Base-by-base conservation (phyloP, 2,888 invertebrate genomes). In the Hirtodrosophila duncani region DNA sequence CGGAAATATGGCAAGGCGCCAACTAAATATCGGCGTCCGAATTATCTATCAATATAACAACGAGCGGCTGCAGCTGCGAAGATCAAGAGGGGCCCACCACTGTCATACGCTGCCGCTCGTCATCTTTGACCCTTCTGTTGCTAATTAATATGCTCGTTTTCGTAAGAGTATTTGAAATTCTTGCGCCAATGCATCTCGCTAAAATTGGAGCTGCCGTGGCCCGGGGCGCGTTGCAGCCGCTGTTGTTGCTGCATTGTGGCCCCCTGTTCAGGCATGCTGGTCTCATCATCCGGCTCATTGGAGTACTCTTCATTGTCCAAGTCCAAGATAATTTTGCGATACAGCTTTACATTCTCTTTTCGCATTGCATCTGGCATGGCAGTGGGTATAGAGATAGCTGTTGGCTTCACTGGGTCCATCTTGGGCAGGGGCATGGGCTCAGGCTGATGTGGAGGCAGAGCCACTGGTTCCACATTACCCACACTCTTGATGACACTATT, bases 141-240 rank as follows among this genome's bases (percentile, higher is more conserved):
- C 20, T 23, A 63, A 46, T 72, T 71, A 11, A 46, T 65, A 27
- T 68, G 74, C n/a, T 52, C 74, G n/a, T 55, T 72, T 11, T 62
- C 77, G 17, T 75, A 79, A 7, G 55, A 81, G 41, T 71, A 67
- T 63, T 85, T 85, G 41, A 81, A 84, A 46, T 81, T 86, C 62
- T 88, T 87, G 27, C 89, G 85, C 89, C 89, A 89, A 63, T 89
- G 89, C 52, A 87, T 82, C 59, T 87, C 88, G 46, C 80, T 79
- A 27, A 86, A 85, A 63, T 83, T 85, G 9, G 74, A 80, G 36
- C 53, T 56, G 11, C 37, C 43, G 6, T 63, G 57, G 2, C 49
- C 57, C 4, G 63, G 46, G 7, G 38, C 18, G 11, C 39, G 45
- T 8, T 55, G 41, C 24, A 53, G 60, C n/a, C 34, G 30, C 1